Evolutionary conservation across 2,888 invertebrate genomes (phyloP).

Genomic region (Sinelater perroti): DNA sequence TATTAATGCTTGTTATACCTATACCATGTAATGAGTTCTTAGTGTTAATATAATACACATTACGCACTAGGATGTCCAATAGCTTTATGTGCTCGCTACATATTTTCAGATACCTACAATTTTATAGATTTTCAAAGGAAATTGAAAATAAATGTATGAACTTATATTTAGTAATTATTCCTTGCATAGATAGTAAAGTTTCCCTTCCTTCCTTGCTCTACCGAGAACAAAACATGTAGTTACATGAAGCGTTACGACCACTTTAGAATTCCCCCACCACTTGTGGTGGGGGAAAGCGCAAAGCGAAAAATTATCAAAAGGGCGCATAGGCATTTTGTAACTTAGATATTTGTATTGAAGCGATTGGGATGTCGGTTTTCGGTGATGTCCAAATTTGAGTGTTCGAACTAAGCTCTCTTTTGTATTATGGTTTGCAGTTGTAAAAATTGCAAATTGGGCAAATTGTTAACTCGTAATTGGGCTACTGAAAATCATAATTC

Average conservation of each 20-base stretch:
- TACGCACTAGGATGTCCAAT: slow-evolving; percentile 12
- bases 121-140: slow-evolving; percentile 33
- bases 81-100: slow-evolving; percentile 20
- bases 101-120: slow-evolving; percentile 20
- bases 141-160: slow-evolving; percentile 55
- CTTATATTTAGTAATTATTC: slow-evolving; percentile 54
- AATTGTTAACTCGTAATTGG: too few species aligned
- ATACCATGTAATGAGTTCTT: slow-evolving; percentile 21
- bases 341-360: too few species aligned
- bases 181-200: slow-evolving; percentile 51
- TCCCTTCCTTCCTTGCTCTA: slow-evolving; percentile 41
- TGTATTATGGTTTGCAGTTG: not conserved
- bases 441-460: not conserved
- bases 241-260: not conserved
- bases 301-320: too few species aligned
- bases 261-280: not conserved
- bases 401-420: not conserved
- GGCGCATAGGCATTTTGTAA: too few species aligned
- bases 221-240: not conserved
- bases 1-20: slow-evolving; percentile 26
- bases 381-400: too few species aligned
- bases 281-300: too few species aligned
- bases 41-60: slow-evolving; percentile 20
- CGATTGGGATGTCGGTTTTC: too few species aligned
- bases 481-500: too few species aligned